These are phyloP conservation scores for Lateolabrax maculatus DNA, from an alignment of 2,797 vertebrate genomes.

Conservation along the genomic window DNA sequence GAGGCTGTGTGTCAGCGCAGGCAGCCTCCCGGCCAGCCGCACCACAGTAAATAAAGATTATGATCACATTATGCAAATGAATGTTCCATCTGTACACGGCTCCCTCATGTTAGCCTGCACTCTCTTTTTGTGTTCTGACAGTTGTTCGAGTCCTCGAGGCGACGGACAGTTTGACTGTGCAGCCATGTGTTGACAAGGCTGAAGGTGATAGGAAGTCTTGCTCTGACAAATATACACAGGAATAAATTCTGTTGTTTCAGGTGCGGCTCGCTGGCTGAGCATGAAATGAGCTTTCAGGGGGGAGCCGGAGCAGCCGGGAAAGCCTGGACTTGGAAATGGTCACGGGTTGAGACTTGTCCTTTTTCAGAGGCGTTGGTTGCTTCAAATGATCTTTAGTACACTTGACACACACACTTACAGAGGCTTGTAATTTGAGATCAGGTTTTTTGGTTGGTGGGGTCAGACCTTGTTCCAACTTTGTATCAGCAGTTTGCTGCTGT, in stretches of 20 bases:
- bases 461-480: neutral
- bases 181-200: slow-evolving; percentile 35
- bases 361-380: neutral
- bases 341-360: neutral
- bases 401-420: neutral
- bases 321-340: neutral
- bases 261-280: slow-evolving; percentile 25
- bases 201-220: slow-evolving; percentile 36
- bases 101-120: slow-evolving; percentile 17
- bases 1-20: slow-evolving; percentile 11
- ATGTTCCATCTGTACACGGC: slow-evolving; percentile 45
- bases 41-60: slow-evolving; percentile 46
- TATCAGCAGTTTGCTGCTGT: neutral
- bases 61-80: slow-evolving; percentile 57
- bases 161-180: slow-evolving; percentile 29
- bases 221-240: slow-evolving; percentile 20
- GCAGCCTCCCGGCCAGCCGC: slow-evolving; percentile 19
- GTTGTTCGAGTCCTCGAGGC: slow-evolving; percentile 40
- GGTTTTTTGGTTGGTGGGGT: neutral
- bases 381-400: neutral
- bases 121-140: slow-evolving; percentile 31
- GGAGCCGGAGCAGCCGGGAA: slow-evolving; percentile 10
- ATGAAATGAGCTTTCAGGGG: slow-evolving; percentile 31
- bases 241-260: slow-evolving; percentile 34
- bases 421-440: neutral